Evolutionary conservation across 1,140 invertebrate genomes (phyloP), one percentile per base, ranked within the genome.

Genomic region (Orchesella cincta): DNA sequence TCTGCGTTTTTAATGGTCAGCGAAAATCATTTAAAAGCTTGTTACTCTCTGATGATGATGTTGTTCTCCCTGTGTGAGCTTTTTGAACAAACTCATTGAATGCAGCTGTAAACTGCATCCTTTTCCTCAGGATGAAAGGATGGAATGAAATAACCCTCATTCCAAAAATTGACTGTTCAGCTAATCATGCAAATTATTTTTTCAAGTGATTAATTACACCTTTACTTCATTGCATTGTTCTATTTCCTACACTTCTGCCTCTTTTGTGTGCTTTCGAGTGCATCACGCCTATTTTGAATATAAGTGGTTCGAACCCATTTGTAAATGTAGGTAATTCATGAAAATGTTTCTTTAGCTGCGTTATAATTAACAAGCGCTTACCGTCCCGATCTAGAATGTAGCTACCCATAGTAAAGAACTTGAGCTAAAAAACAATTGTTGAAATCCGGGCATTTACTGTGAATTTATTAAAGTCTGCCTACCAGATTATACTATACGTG

Each of bases 121-220:
- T 46, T 46, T 46, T 46, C 5, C 5, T 5, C 39, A 8, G 39
- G 39, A 46, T 46, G 18, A 46, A 46, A 46, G 39, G 5, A 46
- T 18, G 18, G 39, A 46, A 46, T 18, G 18, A 46, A 46, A 46
- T 46, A 46, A 18, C 18, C 39, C 5, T 46, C 18, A 46, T 57
- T 26, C 52, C 23, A 23, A 57, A 57, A 57, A 57, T 18, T 57
- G 23, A 3, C 3, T 18, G 5, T 57, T 57, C 23, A 14, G 52
- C 52, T 26, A 57, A 57, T 57, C 52, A 57, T 57, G 52, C 52
- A 57, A 57, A 57, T 57, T n/a, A 18, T 57, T 8, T 57, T 14
- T 5, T 18, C 8, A 57, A 57, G 52, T 57, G 52, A 57, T 57
- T 57, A 57, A 57, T 57, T 57, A 57, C 52, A 57, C 14, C 23